Evolutionary conservation across 2,888 invertebrate genomes (phyloP), one percentile per base, ranked within the genome.

Genomic region (Drosophila cognata): DNA sequence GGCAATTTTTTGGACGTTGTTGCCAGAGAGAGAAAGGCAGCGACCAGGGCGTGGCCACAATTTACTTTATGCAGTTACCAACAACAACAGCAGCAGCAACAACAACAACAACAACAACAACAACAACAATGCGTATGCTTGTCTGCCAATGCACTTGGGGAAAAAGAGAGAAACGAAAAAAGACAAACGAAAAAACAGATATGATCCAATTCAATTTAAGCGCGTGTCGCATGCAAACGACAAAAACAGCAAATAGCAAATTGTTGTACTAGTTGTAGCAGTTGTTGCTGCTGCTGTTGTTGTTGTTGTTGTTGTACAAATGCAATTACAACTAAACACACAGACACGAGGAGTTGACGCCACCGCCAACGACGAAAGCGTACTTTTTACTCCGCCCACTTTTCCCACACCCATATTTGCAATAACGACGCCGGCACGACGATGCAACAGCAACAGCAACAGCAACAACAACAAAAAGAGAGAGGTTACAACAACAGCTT

Each of bases 401-500:
- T 88, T 79, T 90, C 88, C 88, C 90, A 90, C 91, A 90, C 86
- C 89, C 88, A 91, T 79, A 53, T 71, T 68, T 78, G 64, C 72
- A 75, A 64, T 76, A 84, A 82, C 87, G 80, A 74, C 66, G 72
- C 58, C 60, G 74, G 66, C 77, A 77, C 77, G 77, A 70, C 74
- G 74, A 67, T 43, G 65, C 70, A 66, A 58, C 51, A 51, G 10
- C 50, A 50, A n/a, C 50, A 50, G 6, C 18, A 29, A 2, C 59
- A 63, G 25, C 43, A 53, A 18, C 52, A 48, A 51, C 33, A 57
- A n/a, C 51, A n/a, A 25, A 77, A 71, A 74, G 71, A 66, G 75
- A 72, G 70, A 72, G 78, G 70, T 51, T 31, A 59, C 63, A 58
- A 38, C 74, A 74, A 64, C 60, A 66, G 48, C 77, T 51, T 48